Conservation (phyloP, 2,888 invertebrate species). For the Entomobrya proxima region DNA sequence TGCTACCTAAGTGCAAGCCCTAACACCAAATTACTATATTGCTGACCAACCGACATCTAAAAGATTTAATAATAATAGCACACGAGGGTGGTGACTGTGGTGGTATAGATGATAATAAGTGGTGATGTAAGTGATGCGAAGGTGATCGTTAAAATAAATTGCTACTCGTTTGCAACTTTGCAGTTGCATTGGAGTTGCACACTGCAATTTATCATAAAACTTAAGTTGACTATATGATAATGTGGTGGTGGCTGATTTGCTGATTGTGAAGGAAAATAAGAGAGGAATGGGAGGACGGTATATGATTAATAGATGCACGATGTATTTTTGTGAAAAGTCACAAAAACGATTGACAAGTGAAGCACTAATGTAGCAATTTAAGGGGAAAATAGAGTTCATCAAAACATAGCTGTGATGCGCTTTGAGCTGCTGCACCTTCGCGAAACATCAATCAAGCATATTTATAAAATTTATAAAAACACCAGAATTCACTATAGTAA, state of each 20-base stretch:
- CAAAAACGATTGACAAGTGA: too few species aligned
- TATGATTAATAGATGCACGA: slow-evolving; percentile 11
- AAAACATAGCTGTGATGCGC: too few species aligned
- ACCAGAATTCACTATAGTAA: too few species aligned
- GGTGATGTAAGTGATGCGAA: slow-evolving; percentile 59
- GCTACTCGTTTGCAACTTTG: slow-evolving; percentile 52
- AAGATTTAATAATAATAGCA: slow-evolving; percentile 1
- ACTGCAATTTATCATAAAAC: not conserved
- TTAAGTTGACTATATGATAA: slow-evolving; percentile 6
- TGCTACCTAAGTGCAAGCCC: not conserved
- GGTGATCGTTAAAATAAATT: slow-evolving; percentile 61
- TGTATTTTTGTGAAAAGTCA: too few species aligned
- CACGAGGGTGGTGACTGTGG: slow-evolving; percentile 6
- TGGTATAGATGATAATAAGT: slow-evolving; percentile 38
- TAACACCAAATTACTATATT: not conserved
- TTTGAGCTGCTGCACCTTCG: too few species aligned
- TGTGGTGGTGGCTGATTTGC: slow-evolving; percentile 14
- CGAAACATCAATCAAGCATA: too few species aligned
- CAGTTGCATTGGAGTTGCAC: not conserved
- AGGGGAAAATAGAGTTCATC: too few species aligned
- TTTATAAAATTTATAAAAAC: too few species aligned
- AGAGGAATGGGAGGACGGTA: too few species aligned
- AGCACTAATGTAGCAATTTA: too few species aligned
- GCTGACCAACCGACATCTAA: not conserved
- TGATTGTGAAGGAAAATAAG: not conserved